These are phyloP conservation scores for Naso thynnoides DNA, from an alignment of 2,797 vertebrate species.

Conservation along the genomic window DNA sequence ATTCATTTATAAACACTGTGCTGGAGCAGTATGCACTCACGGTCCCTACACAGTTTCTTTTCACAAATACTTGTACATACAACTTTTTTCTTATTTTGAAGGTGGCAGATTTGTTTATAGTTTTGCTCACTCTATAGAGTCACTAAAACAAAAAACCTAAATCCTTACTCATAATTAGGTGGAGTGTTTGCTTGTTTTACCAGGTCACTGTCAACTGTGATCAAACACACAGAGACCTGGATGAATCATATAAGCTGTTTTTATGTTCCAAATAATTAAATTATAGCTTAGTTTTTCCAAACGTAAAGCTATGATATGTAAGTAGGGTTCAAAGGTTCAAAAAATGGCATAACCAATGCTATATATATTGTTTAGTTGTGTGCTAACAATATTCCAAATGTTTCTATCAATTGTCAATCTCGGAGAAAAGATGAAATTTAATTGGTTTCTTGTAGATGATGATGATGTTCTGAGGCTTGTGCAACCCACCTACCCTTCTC, in stretches of 20 bases:
- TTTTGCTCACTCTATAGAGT: slow-evolving; percentile 8
- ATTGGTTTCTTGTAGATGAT: too few relatives aligned
- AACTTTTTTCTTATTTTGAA: background rate
- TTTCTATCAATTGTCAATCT: too few relatives aligned
- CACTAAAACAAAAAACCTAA: background rate
- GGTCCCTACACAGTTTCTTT: slow-evolving; percentile 20
- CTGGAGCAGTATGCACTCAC: slow-evolving; percentile 17
- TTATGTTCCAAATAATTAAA: too few relatives aligned
- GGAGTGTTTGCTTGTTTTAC: background rate
- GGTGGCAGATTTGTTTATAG: background rate
- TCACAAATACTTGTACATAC: background rate
- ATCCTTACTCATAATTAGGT: background rate
- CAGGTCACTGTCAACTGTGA: background rate
- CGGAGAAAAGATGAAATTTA: too few relatives aligned
- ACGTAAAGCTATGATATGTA: too few relatives aligned
- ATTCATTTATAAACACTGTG: slow-evolving; percentile 20
- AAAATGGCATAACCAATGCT: too few relatives aligned
- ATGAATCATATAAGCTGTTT: background rate
- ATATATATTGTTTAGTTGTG: too few relatives aligned
- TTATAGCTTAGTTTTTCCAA: too few relatives aligned
- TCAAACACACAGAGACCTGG: background rate
- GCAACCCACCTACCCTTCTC: too few relatives aligned
- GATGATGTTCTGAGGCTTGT: too few relatives aligned
- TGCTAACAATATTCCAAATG: too few relatives aligned
- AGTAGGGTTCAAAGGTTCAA: too few relatives aligned